Percentiles rank a stretch among this genome's conserved stretches.
Conservation (phyloP, 2,113 vertebrate genomes). For the Sterrhoptilus dennistouni region DNA sequence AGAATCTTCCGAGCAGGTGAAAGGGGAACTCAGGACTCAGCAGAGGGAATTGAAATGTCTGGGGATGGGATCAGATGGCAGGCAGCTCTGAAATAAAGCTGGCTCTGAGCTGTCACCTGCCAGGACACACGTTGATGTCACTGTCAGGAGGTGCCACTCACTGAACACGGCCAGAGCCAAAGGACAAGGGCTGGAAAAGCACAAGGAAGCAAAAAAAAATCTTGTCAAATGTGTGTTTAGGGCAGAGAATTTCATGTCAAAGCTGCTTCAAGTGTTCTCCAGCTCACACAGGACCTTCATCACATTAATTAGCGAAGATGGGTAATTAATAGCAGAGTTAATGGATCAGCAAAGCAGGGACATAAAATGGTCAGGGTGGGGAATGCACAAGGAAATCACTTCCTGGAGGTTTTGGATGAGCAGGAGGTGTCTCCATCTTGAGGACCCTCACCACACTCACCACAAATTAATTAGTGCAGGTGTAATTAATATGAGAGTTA, state of each 20-base stretch:
- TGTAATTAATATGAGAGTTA: not conserved
- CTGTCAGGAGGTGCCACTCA: not conserved
- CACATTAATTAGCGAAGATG: not conserved
- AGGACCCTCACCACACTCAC: not conserved
- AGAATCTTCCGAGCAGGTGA: not conserved
- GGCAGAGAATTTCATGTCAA: accelerated
- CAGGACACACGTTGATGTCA: accelerated
- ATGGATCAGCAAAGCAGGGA: not conserved
- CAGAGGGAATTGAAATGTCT: not conserved
- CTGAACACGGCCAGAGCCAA: not conserved
- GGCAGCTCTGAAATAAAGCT: not conserved
- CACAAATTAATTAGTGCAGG: not conserved
- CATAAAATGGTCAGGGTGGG: not conserved
- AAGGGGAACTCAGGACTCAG: not conserved
- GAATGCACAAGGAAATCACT: not conserved
- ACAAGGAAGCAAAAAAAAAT: not conserved
- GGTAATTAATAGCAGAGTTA: not conserved
- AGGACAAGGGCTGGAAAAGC: not conserved
- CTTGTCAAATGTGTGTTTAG: not conserved
- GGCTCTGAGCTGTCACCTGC: not conserved
- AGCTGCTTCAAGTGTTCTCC: not conserved
- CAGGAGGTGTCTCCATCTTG: not conserved
- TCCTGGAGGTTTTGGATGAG: not conserved
- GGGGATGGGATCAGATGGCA: not conserved
- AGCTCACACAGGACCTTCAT: not conserved